These are phyloP conservation scores for Cheiracanthium punctorium DNA, from an alignment of 2,888 invertebrate species.

Conservation along the genomic window DNA sequence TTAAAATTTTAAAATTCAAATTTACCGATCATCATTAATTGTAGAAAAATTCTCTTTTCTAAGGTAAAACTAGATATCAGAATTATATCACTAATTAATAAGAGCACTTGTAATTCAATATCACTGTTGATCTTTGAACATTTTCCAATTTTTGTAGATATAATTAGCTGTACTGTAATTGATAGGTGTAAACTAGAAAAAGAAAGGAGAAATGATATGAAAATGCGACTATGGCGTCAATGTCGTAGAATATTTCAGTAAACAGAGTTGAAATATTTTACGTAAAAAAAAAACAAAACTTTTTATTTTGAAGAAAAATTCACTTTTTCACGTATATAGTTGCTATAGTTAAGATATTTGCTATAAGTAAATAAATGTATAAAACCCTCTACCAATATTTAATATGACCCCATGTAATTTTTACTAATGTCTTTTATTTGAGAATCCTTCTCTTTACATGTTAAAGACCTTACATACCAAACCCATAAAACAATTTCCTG, in stretches of 20 bases:
- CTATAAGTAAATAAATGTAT: too few relatives aligned
- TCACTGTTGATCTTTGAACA: not conserved
- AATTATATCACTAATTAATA: not conserved
- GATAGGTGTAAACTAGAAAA: not conserved
- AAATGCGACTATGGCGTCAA: constrained; percentile 12
- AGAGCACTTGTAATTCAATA: not conserved
- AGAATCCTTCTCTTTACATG: too few relatives aligned
- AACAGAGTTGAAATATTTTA: constrained; percentile 8
- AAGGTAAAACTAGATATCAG: not conserved
- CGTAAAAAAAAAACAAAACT: not conserved
- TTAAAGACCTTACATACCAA: too few relatives aligned
- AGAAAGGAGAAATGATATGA: not conserved
- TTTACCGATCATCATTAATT: not conserved
- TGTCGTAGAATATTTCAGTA: not conserved
- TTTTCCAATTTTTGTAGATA: not conserved
- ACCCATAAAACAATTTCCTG: too few relatives aligned
- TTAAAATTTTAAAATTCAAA: not conserved
- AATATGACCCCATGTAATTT: too few relatives aligned
- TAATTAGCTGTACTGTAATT: constrained; percentile 2
- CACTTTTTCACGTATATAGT: not conserved
- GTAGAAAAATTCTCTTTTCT: not conserved
- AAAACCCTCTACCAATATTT: too few relatives aligned
- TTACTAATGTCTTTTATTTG: too few relatives aligned
- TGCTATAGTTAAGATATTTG: not conserved
- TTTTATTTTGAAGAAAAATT: not conserved